phyloP scores from a whole-genome alignment of 2,113 vertebrate genomes.

The Turdus rufiventris region DNA sequence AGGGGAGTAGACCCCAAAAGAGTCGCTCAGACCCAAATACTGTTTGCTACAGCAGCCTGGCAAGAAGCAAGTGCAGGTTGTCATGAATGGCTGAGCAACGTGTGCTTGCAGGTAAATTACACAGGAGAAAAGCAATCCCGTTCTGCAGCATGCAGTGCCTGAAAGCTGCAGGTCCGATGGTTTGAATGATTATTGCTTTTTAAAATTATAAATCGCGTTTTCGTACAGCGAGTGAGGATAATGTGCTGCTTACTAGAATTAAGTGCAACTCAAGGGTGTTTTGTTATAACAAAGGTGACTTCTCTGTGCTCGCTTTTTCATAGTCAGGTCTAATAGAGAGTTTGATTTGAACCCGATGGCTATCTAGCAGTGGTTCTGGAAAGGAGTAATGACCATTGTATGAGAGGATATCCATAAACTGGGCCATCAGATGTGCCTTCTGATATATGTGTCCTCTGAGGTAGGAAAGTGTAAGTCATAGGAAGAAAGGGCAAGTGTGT shows the following conservation, averaged over 20 bases:
- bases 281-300: slow-evolving; percentile 20
- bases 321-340: not conserved
- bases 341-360: not conserved
- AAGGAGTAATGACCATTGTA: not conserved
- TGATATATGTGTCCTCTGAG: slow-evolving; percentile 3
- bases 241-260: not conserved
- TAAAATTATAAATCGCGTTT: slow-evolving; percentile 6
- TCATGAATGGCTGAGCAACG: not conserved
- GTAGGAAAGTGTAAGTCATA: slow-evolving; percentile 34
- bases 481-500: slow-evolving; percentile 18
- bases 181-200: slow-evolving; percentile 18
- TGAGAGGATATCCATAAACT: not conserved
- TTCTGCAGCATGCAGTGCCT: not conserved
- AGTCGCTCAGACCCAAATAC: not conserved
- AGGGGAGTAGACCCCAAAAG: slow-evolving; percentile 21
- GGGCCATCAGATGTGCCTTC: not conserved
- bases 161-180: not conserved
- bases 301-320: not conserved
- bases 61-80: not conserved
- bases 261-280: not conserved
- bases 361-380: not conserved
- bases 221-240: not conserved
- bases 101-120: not conserved
- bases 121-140: not conserved
- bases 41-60: not conserved